Conservation (phyloP, 2,888 invertebrate genomes). For the Meiosimyza platycephala region DNA sequence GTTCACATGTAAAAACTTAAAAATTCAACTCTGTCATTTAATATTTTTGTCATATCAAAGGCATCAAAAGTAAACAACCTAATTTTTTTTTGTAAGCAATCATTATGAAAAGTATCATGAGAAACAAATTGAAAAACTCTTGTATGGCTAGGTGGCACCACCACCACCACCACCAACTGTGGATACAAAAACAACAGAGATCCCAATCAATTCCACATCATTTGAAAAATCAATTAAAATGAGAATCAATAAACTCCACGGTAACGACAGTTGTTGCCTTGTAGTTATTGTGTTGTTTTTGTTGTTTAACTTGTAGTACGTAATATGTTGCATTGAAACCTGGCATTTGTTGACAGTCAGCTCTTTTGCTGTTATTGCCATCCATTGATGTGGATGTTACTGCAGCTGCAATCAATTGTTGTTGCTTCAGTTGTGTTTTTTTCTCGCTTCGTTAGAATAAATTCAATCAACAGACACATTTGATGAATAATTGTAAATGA, state of each 20-base stretch:
- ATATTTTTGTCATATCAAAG: too few species aligned
- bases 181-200: too few species aligned
- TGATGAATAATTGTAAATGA: slow-evolving; percentile 43
- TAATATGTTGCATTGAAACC: slow-evolving; percentile 4
- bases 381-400: background rate
- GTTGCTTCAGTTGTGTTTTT: slow-evolving; percentile 24
- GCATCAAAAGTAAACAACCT: too few species aligned
- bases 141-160: too few species aligned
- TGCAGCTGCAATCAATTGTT: slow-evolving; percentile 4
- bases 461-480: slow-evolving; percentile 42
- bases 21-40: too few species aligned
- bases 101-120: too few species aligned
- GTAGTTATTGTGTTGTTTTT: background rate
- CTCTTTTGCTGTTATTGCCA: slow-evolving; percentile 8
- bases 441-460: slow-evolving; percentile 11
- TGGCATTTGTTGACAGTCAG: slow-evolving; percentile 3
- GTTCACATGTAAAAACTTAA: too few species aligned
- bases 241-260: slow-evolving; percentile 23
- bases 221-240: slow-evolving; percentile 27
- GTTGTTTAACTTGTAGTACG: slow-evolving; percentile 2
- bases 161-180: too few species aligned
- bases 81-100: too few species aligned
- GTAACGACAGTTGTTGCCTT: slow-evolving; percentile 13
- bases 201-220: slow-evolving; percentile 10
- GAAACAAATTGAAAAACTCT: too few species aligned